Base-by-base conservation (phyloP, 37 sponge, comb jelly and placozoan genomes). In the Spongilla lacustris region DNA sequence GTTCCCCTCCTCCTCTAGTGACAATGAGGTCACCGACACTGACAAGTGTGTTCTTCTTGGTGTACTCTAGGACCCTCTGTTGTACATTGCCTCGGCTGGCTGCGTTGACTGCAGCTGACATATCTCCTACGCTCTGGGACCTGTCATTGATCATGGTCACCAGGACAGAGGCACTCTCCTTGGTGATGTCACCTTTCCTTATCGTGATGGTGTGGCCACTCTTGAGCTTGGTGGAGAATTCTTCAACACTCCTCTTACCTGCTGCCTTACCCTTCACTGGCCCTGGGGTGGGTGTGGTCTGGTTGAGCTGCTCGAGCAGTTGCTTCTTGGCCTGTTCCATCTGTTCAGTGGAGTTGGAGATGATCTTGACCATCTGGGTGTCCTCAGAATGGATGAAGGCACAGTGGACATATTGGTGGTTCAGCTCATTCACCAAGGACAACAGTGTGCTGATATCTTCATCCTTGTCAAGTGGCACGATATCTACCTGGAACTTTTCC, bases 71-170 rank as follows among this genome's bases (percentile, higher is more conserved):
- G 23, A 81, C 83, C 11, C 73, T 37, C 49, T 23, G 71, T 71
- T 89, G 87, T 37, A 93, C 76, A 35, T 66, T 77, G 27, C 84
- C 84, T 33, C 71, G 21, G 70, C 93, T 89, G 34, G 94, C 94
- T 34, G 24, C 36, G 81, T 84, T 68, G 4, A 94, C 74, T 21
- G 94, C 94, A 31, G 36, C 82, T 1, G 94, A 91, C 21, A 94
- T 88, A 12, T 91, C 94, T 30, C 84, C 91, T 28, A 38, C 78
- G 68, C 87, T 89, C 27, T 69, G 28, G 2, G 90, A 81, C 22
- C 48, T 26, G 2, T 33, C 66, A 75, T 94, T 94, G 23, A 91
- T 91, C 32, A 91, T 88, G 76, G 87, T 90, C 23, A 94, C 94
- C 33, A 94, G 87, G 30, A 77, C 79, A 27, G 68, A 79, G 13